Conservation (phyloP, 2,113 vertebrate genomes). For the Istiophorus platypterus region DNA sequence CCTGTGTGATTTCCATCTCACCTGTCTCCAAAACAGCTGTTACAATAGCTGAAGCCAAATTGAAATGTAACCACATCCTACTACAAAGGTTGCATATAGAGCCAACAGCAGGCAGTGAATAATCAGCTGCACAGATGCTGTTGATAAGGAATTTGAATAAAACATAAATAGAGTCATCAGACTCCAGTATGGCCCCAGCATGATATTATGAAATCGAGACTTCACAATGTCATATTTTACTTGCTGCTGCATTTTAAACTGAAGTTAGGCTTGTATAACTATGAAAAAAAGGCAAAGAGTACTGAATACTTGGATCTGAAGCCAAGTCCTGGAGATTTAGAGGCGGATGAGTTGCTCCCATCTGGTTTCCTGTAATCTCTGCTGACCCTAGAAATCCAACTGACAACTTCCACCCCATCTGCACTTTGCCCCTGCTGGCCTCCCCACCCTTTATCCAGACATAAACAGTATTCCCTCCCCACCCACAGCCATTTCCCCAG, state of each 20-base stretch:
- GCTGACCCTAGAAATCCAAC: constrained; percentile 66
- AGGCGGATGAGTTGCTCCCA: constrained; percentile 74
- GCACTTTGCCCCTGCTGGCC: constrained; percentile 60
- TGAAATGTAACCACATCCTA: constrained; percentile 15
- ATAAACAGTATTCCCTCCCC: constrained; percentile 63
- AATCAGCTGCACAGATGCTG: constrained; percentile 31
- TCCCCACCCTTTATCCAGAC: constrained; percentile 66
- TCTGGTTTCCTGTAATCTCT: constrained; percentile 79
- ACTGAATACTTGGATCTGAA: constrained; percentile 37
- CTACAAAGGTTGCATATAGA: constrained; percentile 4
- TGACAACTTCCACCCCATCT: constrained; percentile 69
- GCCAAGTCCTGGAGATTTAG: constrained; percentile 66
- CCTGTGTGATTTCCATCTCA: constrained; percentile 23
- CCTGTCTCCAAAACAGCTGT: constrained; percentile 37
- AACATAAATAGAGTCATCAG: constrained; percentile 32
- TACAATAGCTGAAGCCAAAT: constrained; percentile 6
- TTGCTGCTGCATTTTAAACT: constrained; percentile 18
- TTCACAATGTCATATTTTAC: constrained; percentile 12
- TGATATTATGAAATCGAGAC: constrained; percentile 24
- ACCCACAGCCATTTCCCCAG: constrained; percentile 56
- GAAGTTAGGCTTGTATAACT: constrained; percentile 35
- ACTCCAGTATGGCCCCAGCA: constrained; percentile 12
- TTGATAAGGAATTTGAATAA: constrained; percentile 41
- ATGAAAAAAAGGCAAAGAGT: constrained; percentile 51
- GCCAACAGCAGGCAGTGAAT: constrained; percentile 10